phyloP scores from a whole-genome alignment of 1,140 invertebrate species.

The Hormaphis cornu region DNA sequence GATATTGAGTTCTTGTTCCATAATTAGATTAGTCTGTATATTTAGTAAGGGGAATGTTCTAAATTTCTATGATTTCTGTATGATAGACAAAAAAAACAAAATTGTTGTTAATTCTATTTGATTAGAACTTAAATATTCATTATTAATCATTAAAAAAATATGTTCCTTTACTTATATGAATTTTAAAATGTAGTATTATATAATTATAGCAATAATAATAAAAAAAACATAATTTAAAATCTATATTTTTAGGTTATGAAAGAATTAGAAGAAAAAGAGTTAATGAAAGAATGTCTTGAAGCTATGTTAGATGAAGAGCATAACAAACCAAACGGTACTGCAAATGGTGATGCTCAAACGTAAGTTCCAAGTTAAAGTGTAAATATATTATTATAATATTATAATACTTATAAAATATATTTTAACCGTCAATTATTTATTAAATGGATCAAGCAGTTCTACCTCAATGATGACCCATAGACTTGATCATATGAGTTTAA shows the following conservation, averaged over 20 bases:
- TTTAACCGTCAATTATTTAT: neutral
- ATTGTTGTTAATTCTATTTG: too few relatives aligned
- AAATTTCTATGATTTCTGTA: too few relatives aligned
- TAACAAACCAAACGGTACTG: neutral
- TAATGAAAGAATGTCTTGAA: slow-evolving; percentile 77
- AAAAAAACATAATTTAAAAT: neutral
- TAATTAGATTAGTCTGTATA: too few relatives aligned
- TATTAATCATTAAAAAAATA: neutral
- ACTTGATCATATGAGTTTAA: slow-evolving; percentile 14
- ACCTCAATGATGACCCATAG: slow-evolving; percentile 14
- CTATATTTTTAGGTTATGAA: slow-evolving; percentile 59
- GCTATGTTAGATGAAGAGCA: slow-evolving; percentile 66
- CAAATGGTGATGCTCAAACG: slow-evolving; percentile 23
- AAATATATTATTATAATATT: neutral
- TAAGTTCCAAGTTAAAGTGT: neutral
- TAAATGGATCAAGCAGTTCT: slow-evolving; percentile 17
- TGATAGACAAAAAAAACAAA: too few relatives aligned
- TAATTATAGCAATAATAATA: neutral
- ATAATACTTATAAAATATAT: neutral
- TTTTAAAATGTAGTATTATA: neutral
- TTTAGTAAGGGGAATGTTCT: too few relatives aligned
- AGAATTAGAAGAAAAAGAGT: slow-evolving; percentile 72
- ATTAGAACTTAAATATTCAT: neutral
- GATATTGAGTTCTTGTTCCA: too few relatives aligned
- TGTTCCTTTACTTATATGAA: neutral